Base-by-base conservation (phyloP, 2,797 vertebrate genomes). In the Tinamus major region DNA sequence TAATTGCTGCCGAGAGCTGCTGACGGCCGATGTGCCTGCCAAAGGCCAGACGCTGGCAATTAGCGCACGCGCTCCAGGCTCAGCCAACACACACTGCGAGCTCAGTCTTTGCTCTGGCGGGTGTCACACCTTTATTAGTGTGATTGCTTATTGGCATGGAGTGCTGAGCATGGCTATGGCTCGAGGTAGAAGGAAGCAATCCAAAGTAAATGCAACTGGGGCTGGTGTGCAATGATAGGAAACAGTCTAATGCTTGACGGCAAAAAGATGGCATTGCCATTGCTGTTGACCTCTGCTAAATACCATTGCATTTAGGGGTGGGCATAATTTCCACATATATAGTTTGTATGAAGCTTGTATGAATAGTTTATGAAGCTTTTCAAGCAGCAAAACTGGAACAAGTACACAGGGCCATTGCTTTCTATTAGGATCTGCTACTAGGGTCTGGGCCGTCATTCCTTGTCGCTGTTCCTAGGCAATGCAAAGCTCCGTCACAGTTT, bases 101-200 rank as follows among this genome's bases (percentile, higher is more conserved):
- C 76, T 79, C 87, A 90, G 94, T 92, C 88, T 90, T 78, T 68
- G 86, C 74, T 71, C 80, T 79, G 83, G 83, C 10, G 31, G 78
- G 51, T 92, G 90, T 79, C 39, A 6, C 90, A 92, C 93, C 93
- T 89, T 71, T 81, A 89, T 92, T 90, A 89, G 71, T 4, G 2
- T 71, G 75, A 49, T 61, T 92, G 90, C 80, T 79, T 91, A 20
- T 2, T 95, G 90, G 92, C 94, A 94, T 62, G 71, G 68, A 7
- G 17, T 10, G 3, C 68, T 46, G 16, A 35, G 29, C 0, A 0
- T 16, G 69, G 46, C 1, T 70, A 44, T 51, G 33, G 41, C 31
- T 64, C n/a, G 44, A 55, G 7, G 48, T 17, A 35, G 51, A 83
- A 77, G 61, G 86, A 82, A 85, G 49, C 46, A 78, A 33, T 14